Evolutionary conservation across 1,140 invertebrate species (phyloP), one percentile per base, ranked within the genome.

Genomic region (Rhopalosiphum padi): DNA sequence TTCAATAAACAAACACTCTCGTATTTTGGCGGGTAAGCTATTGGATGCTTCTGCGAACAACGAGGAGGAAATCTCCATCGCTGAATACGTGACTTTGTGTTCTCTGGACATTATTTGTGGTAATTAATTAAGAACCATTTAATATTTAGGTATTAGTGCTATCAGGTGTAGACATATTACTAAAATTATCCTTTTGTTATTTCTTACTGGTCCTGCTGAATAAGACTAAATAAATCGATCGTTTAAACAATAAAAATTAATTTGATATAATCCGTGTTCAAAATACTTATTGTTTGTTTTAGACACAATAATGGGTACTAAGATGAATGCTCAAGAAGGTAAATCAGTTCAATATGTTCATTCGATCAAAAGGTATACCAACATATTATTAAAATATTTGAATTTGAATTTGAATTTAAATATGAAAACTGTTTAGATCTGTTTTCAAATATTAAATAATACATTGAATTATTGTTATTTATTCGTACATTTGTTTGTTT

Each of bases 31-130:
- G 0, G 95, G 96, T 9, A 97, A 97, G 94, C 94, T 99, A 93
- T 94, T 60, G 3, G 30, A 68, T 7, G 48, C 48, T 6, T 85
- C 37, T 22, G 25, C 25, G 15, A 35, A 92, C 15, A 9, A 51
- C 23, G 4, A 68, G 25, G 6, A 53, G 23, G 25, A n/a, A 23
- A 48, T 97, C 94, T 96, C 98, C 94, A 96, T 98, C 48, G 97
- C 97, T 95, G 96, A 97, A n/a, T 97, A 96, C 94, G 96, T 98
- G 11, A 97, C 97, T 35, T 96, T 97, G 41, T 98, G 97, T 95
- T 96, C 98, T 21, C 95, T 98, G 94, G 98, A 98, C 95, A 97
- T 98, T 94, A 98, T 98, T 93, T 98, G 97, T 95, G 97, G 97
- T 97, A 95, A 96, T 96, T 96, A 82, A 25, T 53, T 11, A 30